Conservation (phyloP, 2,797 vertebrate genomes). For the Peromyscus eremicus region DNA sequence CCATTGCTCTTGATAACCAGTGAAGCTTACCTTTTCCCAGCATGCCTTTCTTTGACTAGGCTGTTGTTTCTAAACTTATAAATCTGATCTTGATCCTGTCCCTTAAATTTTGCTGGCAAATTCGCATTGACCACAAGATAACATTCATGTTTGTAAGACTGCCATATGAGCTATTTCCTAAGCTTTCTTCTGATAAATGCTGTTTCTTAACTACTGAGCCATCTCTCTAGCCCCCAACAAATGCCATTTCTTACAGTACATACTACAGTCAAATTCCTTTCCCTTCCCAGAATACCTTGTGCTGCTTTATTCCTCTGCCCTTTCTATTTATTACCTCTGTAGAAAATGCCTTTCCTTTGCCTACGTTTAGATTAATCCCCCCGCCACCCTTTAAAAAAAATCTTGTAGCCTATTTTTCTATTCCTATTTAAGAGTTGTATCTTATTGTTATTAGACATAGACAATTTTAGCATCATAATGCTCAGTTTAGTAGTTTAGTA, state of each 20-base stretch:
- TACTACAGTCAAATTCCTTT: neutral
- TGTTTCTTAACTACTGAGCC: neutral
- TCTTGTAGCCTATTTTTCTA: neutral
- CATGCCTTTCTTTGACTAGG: conserved; percentile 24
- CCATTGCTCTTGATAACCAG: neutral
- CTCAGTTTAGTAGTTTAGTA: neutral
- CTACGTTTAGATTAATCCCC: neutral
- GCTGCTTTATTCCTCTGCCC: neutral
- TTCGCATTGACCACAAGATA: neutral
- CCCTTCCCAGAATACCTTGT: neutral
- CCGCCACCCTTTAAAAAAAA: neutral
- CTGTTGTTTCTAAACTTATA: conserved; percentile 7
- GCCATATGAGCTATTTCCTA: neutral
- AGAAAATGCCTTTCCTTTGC: neutral
- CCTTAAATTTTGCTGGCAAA: conserved; percentile 42
- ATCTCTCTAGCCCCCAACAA: neutral
- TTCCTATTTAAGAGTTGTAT: neutral
- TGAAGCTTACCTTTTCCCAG: neutral
- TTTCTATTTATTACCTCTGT: neutral
- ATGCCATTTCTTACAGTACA: neutral
- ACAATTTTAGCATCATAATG: neutral
- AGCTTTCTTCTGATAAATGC: neutral
- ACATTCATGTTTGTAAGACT: conserved; percentile 7
- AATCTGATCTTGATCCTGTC: neutral
- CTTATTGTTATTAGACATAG: conserved; percentile 54